Conservation (phyloP, 2,888 invertebrate species). For the Oscheius sp. region DNA sequence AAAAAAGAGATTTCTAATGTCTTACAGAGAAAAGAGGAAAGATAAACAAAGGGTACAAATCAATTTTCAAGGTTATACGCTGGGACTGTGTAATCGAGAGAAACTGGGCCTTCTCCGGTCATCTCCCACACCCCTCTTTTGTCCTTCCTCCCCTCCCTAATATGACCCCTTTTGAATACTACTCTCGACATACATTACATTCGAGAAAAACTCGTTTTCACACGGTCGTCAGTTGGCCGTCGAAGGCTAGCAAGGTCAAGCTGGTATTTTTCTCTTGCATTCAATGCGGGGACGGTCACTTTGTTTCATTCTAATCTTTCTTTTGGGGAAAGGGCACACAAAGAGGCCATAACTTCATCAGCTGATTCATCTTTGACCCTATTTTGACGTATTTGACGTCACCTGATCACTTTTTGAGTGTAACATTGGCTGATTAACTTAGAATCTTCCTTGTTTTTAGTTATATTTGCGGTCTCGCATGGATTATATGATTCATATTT, state of each 20-base stretch:
- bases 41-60: background rate
- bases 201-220: constrained; percentile 21
- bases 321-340: too few relatives aligned
- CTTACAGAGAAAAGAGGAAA: background rate
- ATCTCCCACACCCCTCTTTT: background rate
- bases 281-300: constrained; percentile 17
- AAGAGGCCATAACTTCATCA: too few relatives aligned
- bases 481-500: too few relatives aligned
- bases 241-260: constrained; percentile 26
- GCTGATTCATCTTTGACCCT: too few relatives aligned
- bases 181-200: constrained; percentile 32
- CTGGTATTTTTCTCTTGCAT: background rate
- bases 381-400: too few relatives aligned
- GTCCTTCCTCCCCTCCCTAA: background rate
- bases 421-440: too few relatives aligned
- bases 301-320: background rate
- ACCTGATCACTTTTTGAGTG: too few relatives aligned
- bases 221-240: too few relatives aligned
- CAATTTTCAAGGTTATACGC: constrained; percentile 5
- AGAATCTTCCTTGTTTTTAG: too few relatives aligned
- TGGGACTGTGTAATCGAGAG: background rate
- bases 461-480: too few relatives aligned
- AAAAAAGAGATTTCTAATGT: background rate
- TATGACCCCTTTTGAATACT: background rate
- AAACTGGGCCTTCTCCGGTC: background rate